Base-by-base conservation (phyloP, 1,140 invertebrate genomes). In the Drosophila sulfurigaster region DNA sequence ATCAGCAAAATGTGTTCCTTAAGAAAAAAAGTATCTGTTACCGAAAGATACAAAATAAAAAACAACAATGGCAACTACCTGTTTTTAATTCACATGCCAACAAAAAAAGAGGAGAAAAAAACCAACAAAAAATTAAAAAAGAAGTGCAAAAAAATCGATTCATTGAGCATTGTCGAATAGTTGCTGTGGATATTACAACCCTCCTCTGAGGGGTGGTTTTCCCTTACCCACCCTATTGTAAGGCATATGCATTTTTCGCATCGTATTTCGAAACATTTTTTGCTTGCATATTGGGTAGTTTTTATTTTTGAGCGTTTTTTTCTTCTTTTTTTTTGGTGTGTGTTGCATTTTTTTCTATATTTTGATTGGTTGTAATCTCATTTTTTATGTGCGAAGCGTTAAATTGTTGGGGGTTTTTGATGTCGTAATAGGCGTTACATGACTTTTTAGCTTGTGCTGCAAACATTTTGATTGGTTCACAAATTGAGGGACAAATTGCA, bases 11-110 rank as follows among this genome's bases (percentile, higher is more conserved):
- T 82, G 86, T 86, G 75, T 81, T 79, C 64, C 75, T 65, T 11
- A 25, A 71, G 66, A 59, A 80, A 25, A 77, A 85, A 87, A 87
- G 80, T 87, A 88, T 87, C 83, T 82, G 13, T 87, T 88, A 80
- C 83, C 54, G 35, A 64, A 57, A 68, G 41, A 69, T 51, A 62
- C 49, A 74, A 64, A 60, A 25, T 59, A 69, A 74, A 51, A 16
- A 63, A 64, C 16, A 57, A 64, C 68, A 72, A 38, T 30, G 45
- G 3, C 32, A 75, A 66, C 68, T 88, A 87, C 83, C 83, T 87
- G 83, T 87, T 87, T 87, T 80, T 87, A 88, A 88, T 77, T 66
- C 79, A 82, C 77, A 83, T 79, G 81, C 60, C 71, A 43, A 49
- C 15, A 51, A 57, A n/a, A 41, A 48, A 35, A 1, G 5, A 38